These are phyloP conservation scores for Formicarius rufipectus DNA, from an alignment of 2,113 vertebrate genomes.

Conservation along the genomic window DNA sequence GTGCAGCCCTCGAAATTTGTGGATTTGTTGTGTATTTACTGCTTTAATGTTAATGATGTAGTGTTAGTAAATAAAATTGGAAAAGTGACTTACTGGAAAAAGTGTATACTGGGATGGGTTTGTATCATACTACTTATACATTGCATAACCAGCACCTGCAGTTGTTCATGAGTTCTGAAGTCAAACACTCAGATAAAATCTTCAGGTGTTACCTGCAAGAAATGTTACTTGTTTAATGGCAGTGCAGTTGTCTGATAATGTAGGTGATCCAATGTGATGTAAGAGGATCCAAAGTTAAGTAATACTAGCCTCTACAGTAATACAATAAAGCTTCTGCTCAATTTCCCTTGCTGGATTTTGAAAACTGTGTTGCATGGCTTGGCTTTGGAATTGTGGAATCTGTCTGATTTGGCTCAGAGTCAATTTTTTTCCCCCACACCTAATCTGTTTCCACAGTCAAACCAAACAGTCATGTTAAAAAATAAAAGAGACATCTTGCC, in stretches of 20 bases:
- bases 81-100: background rate
- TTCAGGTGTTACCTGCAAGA: background rate
- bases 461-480: background rate
- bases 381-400: background rate
- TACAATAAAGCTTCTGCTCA: background rate
- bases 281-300: background rate
- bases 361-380: background rate
- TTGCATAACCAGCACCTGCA: background rate
- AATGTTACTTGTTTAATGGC: background rate
- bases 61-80: background rate
- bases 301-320: background rate
- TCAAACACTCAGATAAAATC: background rate
- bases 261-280: background rate
- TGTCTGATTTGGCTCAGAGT: background rate
- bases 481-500: rapidly evolving
- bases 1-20: background rate
- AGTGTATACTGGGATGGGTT: background rate
- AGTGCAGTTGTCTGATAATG: background rate
- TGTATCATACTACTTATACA: background rate
- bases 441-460: background rate
- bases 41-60: background rate
- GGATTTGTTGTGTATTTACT: background rate
- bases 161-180: background rate
- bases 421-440: background rate
- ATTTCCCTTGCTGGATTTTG: background rate